phyloP scores from a whole-genome alignment of 1,140 invertebrate genomes.

The Campoletis sonorensis region DNA sequence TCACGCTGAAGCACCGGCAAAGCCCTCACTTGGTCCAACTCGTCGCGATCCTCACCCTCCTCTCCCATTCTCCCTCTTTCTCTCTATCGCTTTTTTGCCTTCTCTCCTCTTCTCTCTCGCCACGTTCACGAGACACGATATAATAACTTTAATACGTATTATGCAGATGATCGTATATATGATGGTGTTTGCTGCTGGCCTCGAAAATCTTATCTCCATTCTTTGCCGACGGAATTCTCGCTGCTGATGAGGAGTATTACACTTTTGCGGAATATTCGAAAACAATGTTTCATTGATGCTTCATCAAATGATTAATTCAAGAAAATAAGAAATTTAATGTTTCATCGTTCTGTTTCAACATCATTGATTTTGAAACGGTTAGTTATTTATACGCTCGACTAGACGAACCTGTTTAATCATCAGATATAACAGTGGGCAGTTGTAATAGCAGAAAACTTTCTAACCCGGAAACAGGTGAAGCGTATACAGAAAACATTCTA shows the following conservation, averaged over 20 bases:
- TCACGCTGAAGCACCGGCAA: slow-evolving; percentile 37
- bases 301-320: not conserved
- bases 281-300: not conserved
- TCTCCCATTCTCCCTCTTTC: slow-evolving; percentile 17
- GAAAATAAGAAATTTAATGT: not conserved
- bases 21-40: not conserved
- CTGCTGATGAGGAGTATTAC: slow-evolving; percentile 3
- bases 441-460: not conserved
- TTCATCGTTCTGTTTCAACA: not conserved
- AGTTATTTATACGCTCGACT: slow-evolving; percentile 13
- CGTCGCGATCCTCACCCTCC: slow-evolving; percentile 5
- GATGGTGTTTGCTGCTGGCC: slow-evolving; percentile 45
- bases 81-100: not conserved
- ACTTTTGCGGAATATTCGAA: not conserved
- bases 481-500: not conserved
- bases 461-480: not conserved
- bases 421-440: not conserved
- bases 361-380: not conserved
- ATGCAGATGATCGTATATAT: slow-evolving; percentile 66
- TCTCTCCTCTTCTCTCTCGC: slow-evolving; percentile 4
- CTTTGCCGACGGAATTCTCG: not conserved
- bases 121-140: slow-evolving; percentile 56
- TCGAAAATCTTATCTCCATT: not conserved
- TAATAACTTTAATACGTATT: slow-evolving; percentile 74
- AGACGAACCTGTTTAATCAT: not conserved